A percentile compares a stretch with the other conserved stretches of the same genome.
These are phyloP conservation scores for Drymonia ruficornis DNA, from an alignment of 2,888 invertebrate genomes.

Conservation along the genomic window DNA sequence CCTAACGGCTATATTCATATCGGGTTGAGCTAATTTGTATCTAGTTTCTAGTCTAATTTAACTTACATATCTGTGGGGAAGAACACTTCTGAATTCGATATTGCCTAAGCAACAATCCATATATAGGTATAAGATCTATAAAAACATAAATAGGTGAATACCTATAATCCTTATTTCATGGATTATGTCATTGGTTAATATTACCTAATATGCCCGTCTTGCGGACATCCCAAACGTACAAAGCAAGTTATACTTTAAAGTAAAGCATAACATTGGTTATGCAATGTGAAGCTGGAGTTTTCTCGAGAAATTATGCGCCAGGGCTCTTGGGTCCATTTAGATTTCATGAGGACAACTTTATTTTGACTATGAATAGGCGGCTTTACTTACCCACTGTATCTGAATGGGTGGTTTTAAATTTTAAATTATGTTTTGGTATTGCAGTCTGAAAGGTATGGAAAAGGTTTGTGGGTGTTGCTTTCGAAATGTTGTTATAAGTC, in stretches of 20 bases:
- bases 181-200: too few relatives aligned
- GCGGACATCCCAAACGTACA: neutral
- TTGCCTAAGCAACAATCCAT: too few relatives aligned
- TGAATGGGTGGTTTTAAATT: constrained; percentile 11
- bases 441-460: neutral
- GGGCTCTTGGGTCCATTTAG: constrained; percentile 28
- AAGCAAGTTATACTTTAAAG: constrained; percentile 14
- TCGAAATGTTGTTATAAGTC: neutral
- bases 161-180: constrained; percentile 13
- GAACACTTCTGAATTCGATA: too few relatives aligned
- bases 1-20: too few relatives aligned
- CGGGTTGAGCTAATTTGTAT: too few relatives aligned
- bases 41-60: too few relatives aligned
- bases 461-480: neutral
- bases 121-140: too few relatives aligned
- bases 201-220: neutral
- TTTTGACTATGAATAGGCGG: constrained; percentile 34
- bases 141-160: too few relatives aligned
- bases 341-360: constrained; percentile 35
- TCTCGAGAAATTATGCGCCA: constrained; percentile 34
- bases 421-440: constrained; percentile 4
- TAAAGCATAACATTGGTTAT: constrained; percentile 29
- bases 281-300: constrained; percentile 31
- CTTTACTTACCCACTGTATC: constrained; percentile 16
- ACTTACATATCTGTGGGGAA: too few relatives aligned